Conservation (phyloP, 2,888 invertebrate genomes). For the Drosophila rellima region DNA sequence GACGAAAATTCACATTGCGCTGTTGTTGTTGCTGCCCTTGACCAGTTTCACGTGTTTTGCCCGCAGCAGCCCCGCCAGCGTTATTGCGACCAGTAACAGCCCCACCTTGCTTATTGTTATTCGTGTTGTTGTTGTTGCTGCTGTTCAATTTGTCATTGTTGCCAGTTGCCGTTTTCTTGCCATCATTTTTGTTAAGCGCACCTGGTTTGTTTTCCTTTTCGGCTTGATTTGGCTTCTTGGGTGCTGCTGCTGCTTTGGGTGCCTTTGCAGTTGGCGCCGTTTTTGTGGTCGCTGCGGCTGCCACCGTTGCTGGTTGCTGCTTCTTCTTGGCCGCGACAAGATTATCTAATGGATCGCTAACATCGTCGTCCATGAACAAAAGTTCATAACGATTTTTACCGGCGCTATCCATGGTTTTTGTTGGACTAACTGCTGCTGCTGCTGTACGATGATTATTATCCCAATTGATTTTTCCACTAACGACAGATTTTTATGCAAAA, state of each 20-base stretch:
- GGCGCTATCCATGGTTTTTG: constrained; percentile 84
- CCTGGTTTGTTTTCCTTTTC: constrained; percentile 86
- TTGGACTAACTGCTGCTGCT: constrained; percentile 46
- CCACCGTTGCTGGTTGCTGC: constrained; percentile 70
- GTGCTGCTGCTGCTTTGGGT: constrained; percentile 58
- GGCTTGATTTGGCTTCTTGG: constrained; percentile 82
- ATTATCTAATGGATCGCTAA: constrained; percentile 86
- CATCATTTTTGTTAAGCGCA: constrained; percentile 84
- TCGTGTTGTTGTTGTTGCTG: constrained; percentile 65
- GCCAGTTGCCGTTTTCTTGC: constrained; percentile 68
- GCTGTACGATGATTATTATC: constrained; percentile 45
- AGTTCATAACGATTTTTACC: constrained; percentile 86
- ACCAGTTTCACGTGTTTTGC: constrained; percentile 76
- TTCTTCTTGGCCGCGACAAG: constrained; percentile 84
- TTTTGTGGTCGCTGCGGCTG: constrained; percentile 57
- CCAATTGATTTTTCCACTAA: constrained; percentile 62
- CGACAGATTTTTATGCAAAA: constrained; percentile 59
- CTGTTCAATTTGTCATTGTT: constrained; percentile 42
- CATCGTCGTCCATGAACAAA: constrained; percentile 86
- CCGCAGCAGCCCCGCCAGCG: constrained; percentile 46
- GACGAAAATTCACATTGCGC: constrained; percentile 79
- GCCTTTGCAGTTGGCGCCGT: constrained; percentile 61
- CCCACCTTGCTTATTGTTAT: constrained; percentile 75
- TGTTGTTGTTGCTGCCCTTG: constrained; percentile 77
- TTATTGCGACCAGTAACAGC: constrained; percentile 61